phyloP scores from a whole-genome alignment of 2,113 vertebrate genomes.

The Oophaga pumilio region DNA sequence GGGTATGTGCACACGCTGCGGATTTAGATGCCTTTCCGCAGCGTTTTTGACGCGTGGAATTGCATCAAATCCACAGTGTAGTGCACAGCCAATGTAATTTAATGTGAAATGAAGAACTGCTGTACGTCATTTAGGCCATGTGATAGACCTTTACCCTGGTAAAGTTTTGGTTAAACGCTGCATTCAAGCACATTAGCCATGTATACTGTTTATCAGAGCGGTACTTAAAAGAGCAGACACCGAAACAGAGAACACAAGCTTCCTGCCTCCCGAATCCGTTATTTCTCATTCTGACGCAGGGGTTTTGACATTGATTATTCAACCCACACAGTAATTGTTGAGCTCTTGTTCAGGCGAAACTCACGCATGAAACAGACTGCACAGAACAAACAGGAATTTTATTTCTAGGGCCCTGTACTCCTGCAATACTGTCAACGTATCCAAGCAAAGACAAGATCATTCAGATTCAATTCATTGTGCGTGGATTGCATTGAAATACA shows the following conservation, averaged over 20 bases:
- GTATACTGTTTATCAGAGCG: not conserved
- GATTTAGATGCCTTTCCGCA: no score
- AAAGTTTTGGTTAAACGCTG: not conserved
- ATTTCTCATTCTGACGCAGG: slow-evolving; percentile 28
- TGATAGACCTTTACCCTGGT: not conserved
- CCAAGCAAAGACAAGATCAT: not conserved
- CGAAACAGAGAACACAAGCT: not conserved
- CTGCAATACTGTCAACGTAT: not conserved
- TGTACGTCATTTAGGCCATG: no score
- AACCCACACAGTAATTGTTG: slow-evolving; percentile 41
- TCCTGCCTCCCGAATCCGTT: not conserved
- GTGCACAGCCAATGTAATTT: no score
- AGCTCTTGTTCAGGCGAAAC: not conserved
- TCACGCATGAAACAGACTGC: slow-evolving; percentile 16
- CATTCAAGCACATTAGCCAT: not conserved
- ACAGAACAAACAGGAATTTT: slow-evolving; percentile 14
- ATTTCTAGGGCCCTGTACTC: not conserved
- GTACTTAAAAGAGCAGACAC: not conserved
- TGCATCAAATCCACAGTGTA: no score
- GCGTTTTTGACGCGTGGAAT: no score
- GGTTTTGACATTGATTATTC: slow-evolving; percentile 38
- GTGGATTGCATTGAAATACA: not conserved
- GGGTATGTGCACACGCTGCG: no score
- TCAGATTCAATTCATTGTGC: not conserved
- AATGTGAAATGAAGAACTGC: no score